phyloP scores from a whole-genome alignment of 2,113 vertebrate genomes.

The Urocitellus parryii region DNA sequence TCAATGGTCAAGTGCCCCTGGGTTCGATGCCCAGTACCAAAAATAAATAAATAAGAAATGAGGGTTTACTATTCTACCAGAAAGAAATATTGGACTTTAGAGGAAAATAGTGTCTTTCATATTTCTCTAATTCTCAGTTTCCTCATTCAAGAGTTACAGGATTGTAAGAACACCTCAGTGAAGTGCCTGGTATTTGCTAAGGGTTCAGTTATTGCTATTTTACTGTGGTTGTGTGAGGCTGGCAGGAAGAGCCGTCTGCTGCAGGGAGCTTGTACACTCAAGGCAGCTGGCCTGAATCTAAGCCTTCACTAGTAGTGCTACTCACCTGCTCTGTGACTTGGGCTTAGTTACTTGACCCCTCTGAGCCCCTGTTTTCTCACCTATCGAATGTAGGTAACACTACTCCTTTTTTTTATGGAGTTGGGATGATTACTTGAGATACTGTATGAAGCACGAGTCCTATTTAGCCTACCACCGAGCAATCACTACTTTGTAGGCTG shows the following conservation, averaged over 20 bases:
- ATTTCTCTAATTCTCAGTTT: background rate
- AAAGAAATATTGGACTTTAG: background rate
- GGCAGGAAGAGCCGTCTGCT: background rate
- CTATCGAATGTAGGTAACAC: background rate
- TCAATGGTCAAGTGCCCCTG: too few species aligned
- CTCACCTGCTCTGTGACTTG: background rate
- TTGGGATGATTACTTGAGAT: background rate
- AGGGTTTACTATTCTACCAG: background rate
- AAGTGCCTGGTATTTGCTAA: background rate
- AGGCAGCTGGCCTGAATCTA: background rate
- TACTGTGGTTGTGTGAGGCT: background rate
- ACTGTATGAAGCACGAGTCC: background rate
- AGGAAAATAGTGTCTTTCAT: background rate
- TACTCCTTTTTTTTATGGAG: background rate
- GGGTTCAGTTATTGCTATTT: background rate
- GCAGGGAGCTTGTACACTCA: too few species aligned
- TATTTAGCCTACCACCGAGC: background rate
- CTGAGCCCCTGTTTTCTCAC: background rate
- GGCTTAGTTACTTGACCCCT: background rate
- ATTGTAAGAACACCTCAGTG: background rate
- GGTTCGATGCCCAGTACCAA: too few species aligned
- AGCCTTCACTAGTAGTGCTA: background rate
- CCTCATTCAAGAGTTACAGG: slow-evolving; percentile 17
- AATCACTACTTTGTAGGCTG: background rate
- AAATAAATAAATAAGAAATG: background rate